Percentiles rank a stretch among this genome's conserved stretches.
phyloP scores from a whole-genome alignment of 2,113 vertebrate genomes.

The Holacanthus passer region DNA sequence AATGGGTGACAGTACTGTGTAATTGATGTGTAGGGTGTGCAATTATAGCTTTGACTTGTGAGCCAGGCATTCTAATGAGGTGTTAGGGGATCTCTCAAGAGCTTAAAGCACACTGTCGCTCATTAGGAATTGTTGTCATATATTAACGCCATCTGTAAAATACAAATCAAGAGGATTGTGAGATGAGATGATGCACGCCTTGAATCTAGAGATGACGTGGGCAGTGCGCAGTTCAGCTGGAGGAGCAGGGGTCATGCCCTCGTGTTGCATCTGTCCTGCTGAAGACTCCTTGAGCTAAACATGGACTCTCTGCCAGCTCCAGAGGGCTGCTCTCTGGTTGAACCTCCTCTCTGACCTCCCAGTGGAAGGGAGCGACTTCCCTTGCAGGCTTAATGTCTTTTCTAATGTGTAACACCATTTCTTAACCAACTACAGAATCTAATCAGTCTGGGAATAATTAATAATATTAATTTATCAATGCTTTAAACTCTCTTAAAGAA shows the following conservation, averaged over 20 bases:
- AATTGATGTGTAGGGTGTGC: constrained; percentile 35
- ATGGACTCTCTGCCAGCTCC: constrained; percentile 26
- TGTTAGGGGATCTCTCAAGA: constrained; percentile 33
- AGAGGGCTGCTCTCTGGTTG: constrained; percentile 4
- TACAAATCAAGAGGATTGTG: background rate
- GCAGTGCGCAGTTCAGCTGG: constrained; percentile 13
- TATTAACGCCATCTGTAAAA: background rate
- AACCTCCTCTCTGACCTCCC: constrained; percentile 34
- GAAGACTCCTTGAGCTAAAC: constrained; percentile 51
- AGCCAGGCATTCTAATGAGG: constrained; percentile 54
- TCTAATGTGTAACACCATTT: background rate
- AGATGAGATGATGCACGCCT: background rate
- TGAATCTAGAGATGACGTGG: constrained; percentile 2
- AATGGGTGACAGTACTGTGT: constrained; percentile 39
- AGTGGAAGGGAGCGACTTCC: background rate
- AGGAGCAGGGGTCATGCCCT: constrained; percentile 23
- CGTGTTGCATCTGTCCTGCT: constrained; percentile 20
- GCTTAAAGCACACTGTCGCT: constrained; percentile 4
- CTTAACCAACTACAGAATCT: background rate
- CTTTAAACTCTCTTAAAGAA: background rate
- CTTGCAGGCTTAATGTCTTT: background rate
- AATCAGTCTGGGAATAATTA: background rate
- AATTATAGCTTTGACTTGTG: constrained; percentile 57
- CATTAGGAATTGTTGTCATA: background rate
- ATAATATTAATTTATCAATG: background rate